Evolutionary conservation across 64 coral and sea anemone species (phyloP).

Genomic region (Trachythela sp.): DNA sequence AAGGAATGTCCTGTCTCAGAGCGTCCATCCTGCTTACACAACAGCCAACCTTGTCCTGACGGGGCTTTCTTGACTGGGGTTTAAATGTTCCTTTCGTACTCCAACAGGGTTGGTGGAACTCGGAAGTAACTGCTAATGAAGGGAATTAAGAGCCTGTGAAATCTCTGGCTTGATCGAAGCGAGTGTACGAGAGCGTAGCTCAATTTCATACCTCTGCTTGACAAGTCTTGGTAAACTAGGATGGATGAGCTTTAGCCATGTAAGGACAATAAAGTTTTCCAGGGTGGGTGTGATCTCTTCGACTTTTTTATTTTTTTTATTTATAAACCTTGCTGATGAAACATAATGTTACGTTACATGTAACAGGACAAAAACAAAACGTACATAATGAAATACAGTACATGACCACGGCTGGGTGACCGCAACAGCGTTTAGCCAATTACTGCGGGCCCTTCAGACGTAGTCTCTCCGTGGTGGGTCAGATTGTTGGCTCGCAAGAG

Average conservation of each 20-base stretch:
- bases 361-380: no score
- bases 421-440: no score
- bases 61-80: not conserved
- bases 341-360: no score
- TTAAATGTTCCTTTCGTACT: not conserved
- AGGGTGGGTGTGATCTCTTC: not conserved
- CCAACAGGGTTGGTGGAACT: no score
- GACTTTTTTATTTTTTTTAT: not conserved
- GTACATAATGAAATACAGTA: no score
- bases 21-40: not conserved
- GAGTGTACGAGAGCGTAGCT: not conserved
- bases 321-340: no score
- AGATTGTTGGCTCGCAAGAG: not conserved
- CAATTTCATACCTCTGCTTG: conserved; percentile 2
- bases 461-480: conserved; percentile 15
- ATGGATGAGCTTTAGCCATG: not conserved
- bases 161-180: not conserved
- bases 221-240: not conserved
- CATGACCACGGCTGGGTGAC: no score
- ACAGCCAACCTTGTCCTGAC: not conserved
- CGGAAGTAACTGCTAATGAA: not conserved
- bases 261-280: not conserved
- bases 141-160: not conserved
- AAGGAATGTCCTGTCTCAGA: no score
- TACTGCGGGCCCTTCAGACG: no score